Conservation (phyloP, 2,888 invertebrate genomes). For the Epirrhoe tristata region DNA sequence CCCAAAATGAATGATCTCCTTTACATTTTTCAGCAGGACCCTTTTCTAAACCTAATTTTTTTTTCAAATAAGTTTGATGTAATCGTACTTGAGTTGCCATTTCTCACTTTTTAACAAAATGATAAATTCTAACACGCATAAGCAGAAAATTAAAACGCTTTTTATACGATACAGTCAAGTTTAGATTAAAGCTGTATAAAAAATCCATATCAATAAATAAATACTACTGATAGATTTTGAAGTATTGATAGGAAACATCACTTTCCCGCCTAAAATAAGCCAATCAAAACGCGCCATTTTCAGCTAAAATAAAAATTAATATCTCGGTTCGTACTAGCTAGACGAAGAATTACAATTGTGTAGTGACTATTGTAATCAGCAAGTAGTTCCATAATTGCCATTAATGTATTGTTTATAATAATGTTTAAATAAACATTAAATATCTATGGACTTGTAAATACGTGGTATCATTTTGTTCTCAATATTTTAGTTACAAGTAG, state of each 20-base stretch:
- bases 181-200: neutral
- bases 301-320: slow-evolving; percentile 4
- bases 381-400: slow-evolving; percentile 51
- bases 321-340: slow-evolving; percentile 9
- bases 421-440: slow-evolving; percentile 54
- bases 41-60: too few species aligned
- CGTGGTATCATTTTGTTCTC: slow-evolving; percentile 37
- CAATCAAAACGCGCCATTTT: slow-evolving; percentile 16
- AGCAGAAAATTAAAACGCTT: neutral
- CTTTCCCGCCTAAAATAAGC: slow-evolving; percentile 14
- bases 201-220: slow-evolving; percentile 20
- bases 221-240: slow-evolving; percentile 11
- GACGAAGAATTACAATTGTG: slow-evolving; percentile 18
- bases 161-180: slow-evolving; percentile 2
- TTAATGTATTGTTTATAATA: slow-evolving; percentile 47
- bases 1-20: too few species aligned
- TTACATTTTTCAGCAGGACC: too few species aligned
- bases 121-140: too few species aligned
- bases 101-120: too few species aligned
- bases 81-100: too few species aligned
- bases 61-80: too few species aligned
- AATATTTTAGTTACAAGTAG: neutral
- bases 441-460: slow-evolving; percentile 47
- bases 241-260: slow-evolving; percentile 9
- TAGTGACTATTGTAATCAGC: slow-evolving; percentile 36